A percentile compares a stretch with the other conserved stretches of the same genome.
Evolutionary conservation across 2,113 vertebrate species (phyloP).

Genomic region (Megalops atlanticus): DNA sequence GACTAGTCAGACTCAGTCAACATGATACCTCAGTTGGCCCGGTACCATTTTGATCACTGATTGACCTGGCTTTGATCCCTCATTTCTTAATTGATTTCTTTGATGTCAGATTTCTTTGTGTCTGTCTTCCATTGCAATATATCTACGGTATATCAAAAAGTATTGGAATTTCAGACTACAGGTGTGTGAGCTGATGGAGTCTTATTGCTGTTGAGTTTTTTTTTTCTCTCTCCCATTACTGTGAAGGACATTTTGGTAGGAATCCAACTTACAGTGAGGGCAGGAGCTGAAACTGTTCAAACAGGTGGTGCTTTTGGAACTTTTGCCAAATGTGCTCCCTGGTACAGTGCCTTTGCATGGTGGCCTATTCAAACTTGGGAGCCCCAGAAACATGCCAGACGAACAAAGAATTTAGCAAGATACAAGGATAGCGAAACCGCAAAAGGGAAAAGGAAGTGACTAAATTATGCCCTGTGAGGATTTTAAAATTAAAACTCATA

Average conservation of each 20-base stretch:
- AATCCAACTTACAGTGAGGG: background rate
- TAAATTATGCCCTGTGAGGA: background rate
- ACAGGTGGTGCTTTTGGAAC: background rate
- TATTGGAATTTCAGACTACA: background rate
- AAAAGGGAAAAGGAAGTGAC: background rate
- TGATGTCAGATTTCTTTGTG: background rate
- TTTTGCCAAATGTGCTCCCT: background rate
- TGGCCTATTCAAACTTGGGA: background rate
- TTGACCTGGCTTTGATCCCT: background rate
- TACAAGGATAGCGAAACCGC: background rate
- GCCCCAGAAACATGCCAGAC: background rate
- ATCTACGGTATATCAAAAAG: background rate
- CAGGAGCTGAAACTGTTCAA: background rate
- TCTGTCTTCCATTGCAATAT: background rate
- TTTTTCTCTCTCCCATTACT: background rate
- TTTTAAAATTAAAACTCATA: background rate
- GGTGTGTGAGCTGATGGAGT: too few relatives aligned
- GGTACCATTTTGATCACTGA: background rate
- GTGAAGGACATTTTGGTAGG: background rate
- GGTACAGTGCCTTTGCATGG: background rate
- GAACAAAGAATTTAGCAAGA: background rate
- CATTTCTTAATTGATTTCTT: background rate
- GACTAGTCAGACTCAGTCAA: background rate
- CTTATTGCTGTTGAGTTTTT: too few relatives aligned
- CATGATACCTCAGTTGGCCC: background rate